Percentiles rank a stretch among this genome's conserved stretches.
Conservation (phyloP, 2,888 invertebrate species). For the Athalia circularis region DNA sequence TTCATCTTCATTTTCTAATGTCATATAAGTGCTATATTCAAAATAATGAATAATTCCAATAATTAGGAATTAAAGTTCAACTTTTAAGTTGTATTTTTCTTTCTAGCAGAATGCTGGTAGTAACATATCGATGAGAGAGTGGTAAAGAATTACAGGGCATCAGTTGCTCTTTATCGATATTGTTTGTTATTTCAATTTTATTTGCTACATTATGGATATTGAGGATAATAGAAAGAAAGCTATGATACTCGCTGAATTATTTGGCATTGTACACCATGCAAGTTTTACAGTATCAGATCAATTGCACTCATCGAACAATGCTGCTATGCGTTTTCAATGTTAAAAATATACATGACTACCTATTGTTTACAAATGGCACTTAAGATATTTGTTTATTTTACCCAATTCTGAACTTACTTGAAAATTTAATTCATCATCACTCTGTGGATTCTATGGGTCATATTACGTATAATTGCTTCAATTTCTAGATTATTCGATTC, state of each 20-base stretch:
- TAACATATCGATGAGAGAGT: too few relatives aligned
- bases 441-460: background rate
- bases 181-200: too few relatives aligned
- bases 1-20: background rate
- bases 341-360: background rate
- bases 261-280: background rate
- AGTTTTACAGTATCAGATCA: background rate
- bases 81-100: background rate
- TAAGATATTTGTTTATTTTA: background rate
- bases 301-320: background rate
- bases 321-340: background rate
- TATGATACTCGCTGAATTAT: background rate
- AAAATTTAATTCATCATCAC: background rate
- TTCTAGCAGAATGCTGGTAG: too few relatives aligned
- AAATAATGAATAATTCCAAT: background rate
- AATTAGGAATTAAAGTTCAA: background rate
- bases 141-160: too few relatives aligned
- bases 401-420: background rate
- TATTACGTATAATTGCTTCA: background rate
- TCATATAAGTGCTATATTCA: slow-evolving; percentile 7
- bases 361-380: background rate
- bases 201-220: background rate
- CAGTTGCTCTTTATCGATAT: too few relatives aligned
- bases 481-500: background rate
- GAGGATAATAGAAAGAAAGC: background rate